A percentile compares a stretch with the other conserved stretches of the same genome.
Evolutionary conservation across 1,140 invertebrate genomes (phyloP).

Genomic region (Camponotus vicinus): DNA sequence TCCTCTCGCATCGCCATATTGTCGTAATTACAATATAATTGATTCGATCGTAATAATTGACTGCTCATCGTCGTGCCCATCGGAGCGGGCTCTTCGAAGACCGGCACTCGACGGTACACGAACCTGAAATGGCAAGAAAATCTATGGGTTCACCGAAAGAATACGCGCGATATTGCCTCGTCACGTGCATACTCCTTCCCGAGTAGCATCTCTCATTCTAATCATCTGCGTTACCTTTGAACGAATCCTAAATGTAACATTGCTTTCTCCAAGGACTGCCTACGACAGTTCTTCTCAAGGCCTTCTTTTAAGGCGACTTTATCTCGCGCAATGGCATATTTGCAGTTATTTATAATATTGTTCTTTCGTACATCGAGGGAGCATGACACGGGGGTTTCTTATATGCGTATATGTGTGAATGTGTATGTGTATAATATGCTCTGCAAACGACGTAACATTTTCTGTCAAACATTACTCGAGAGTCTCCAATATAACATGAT

Average conservation of each 20-base stretch:
- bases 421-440: constrained; percentile 51
- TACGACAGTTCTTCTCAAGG: constrained; percentile 4
- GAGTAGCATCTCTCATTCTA: constrained; percentile 62
- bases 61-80: constrained; percentile 73
- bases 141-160: constrained; percentile 64
- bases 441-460: constrained; percentile 70
- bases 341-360: constrained; percentile 80
- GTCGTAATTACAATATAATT: constrained; percentile 76
- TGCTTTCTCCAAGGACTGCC: constrained; percentile 12
- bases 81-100: not conserved
- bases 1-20: constrained; percentile 74
- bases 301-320: constrained; percentile 49
- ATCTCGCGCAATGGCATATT: constrained; percentile 70
- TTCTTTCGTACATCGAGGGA: constrained; percentile 57
- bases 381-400: constrained; percentile 33
- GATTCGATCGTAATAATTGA: constrained; percentile 80
- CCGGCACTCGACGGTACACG: constrained; percentile 28
- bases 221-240: constrained; percentile 30
- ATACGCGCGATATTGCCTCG: constrained; percentile 66
- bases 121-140: constrained; percentile 76
- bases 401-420: not conserved
- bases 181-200: constrained; percentile 61
- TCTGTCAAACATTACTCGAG: constrained; percentile 74
- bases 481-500: constrained; percentile 71
- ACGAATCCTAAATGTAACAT: constrained; percentile 45